Evolutionary conservation across 2,113 vertebrate genomes (phyloP).

Genomic region (Sminthopsis crassicaudata): DNA sequence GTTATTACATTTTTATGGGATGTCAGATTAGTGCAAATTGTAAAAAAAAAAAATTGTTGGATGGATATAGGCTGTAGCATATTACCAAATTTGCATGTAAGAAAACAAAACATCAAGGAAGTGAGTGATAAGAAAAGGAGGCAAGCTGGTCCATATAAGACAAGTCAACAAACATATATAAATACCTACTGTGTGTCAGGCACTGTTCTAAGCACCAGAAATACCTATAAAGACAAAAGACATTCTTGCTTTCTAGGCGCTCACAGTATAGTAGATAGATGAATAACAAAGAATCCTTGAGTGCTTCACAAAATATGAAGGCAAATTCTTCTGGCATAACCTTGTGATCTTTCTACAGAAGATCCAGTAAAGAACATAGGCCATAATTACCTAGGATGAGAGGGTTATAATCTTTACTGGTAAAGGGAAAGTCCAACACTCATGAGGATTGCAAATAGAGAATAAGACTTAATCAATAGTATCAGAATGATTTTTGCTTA

Average conservation of each 20-base stretch:
- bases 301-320: not conserved
- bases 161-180: not conserved
- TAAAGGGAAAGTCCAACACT: not conserved
- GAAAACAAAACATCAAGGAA: not conserved
- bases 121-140: not conserved
- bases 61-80: not conserved
- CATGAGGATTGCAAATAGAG: not conserved
- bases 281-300: not conserved
- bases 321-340: not conserved
- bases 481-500: not conserved
- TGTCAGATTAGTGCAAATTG: not conserved
- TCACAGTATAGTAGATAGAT: not conserved
- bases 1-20: not conserved
- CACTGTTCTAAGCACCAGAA: not conserved
- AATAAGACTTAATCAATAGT: not conserved
- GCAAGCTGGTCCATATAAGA: not conserved
- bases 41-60: not conserved
- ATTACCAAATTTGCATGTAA: not conserved
- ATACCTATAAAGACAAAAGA: not conserved
- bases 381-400: not conserved
- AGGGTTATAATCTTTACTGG: not conserved
- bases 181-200: not conserved
- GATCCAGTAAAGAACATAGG: not conserved
- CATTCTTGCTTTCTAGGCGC: not conserved
- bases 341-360: not conserved